Evolutionary conservation across 2,888 invertebrate genomes (phyloP).

Genomic region (Mimumesa dahlbomi): DNA sequence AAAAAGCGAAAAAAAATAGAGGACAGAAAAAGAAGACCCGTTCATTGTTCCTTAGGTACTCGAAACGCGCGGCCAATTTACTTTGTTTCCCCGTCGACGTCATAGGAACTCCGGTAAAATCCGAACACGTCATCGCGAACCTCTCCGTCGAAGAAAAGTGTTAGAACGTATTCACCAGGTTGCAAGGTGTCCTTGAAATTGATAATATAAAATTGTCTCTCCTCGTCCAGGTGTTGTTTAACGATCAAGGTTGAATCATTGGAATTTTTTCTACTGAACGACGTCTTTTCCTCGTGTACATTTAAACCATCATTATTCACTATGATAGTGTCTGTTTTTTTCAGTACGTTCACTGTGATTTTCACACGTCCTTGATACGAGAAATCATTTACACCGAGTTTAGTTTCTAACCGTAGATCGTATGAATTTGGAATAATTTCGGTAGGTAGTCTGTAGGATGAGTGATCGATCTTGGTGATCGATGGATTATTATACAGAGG

Average conservation of each 20-base stretch:
- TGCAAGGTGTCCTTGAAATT: slow-evolving; percentile 35
- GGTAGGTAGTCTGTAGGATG: slow-evolving; percentile 82
- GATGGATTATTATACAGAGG: too few relatives aligned
- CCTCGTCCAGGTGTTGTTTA: slow-evolving; percentile 52
- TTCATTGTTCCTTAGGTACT: too few relatives aligned
- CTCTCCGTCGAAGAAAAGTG: slow-evolving; percentile 82
- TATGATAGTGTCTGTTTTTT: slow-evolving; percentile 75
- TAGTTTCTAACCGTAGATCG: slow-evolving; percentile 77
- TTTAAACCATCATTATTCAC: slow-evolving; percentile 81
- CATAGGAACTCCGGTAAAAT: slow-evolving; percentile 83
- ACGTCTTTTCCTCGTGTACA: slow-evolving; percentile 66
- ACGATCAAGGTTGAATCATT: slow-evolving; percentile 34
- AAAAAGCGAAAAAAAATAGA: neutral
- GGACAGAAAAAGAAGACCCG: too few relatives aligned
- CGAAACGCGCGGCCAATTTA: slow-evolving; percentile 68
- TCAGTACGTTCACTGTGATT: slow-evolving; percentile 78
- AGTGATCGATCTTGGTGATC: too few relatives aligned
- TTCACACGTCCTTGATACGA: slow-evolving; percentile 80
- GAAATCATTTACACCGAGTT: slow-evolving; percentile 54
- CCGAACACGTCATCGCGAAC: slow-evolving; percentile 84
- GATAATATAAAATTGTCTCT: slow-evolving; percentile 65
- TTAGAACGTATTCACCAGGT: slow-evolving; percentile 79
- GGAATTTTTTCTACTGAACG: slow-evolving; percentile 20
- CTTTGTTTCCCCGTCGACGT: slow-evolving; percentile 81
- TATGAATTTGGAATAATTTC: slow-evolving; percentile 82